A percentile compares a stretch with the other conserved stretches of the same genome.
phyloP scores from a whole-genome alignment of 2,888 invertebrate species.

The Leptinotarsa tumamoca region DNA sequence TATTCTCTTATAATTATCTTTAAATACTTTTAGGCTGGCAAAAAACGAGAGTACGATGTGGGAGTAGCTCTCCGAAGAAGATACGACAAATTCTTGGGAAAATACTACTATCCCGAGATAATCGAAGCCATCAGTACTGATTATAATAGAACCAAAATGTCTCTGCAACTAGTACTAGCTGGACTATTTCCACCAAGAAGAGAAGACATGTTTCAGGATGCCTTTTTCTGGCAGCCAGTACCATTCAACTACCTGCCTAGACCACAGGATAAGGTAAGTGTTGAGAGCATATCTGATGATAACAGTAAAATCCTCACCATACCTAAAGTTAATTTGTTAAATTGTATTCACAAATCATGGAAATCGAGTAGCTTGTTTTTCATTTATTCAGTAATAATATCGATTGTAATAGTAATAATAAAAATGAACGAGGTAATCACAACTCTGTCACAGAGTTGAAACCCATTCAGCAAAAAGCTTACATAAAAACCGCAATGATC shows the following conservation, averaged over 20 bases:
- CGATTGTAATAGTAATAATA: too few species aligned
- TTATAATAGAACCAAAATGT: constrained; percentile 79
- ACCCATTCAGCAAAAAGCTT: too few species aligned
- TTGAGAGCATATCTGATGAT: neutral
- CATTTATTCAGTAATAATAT: too few species aligned
- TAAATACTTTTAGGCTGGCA: constrained; percentile 54
- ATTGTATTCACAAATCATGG: too few species aligned
- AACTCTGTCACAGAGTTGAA: too few species aligned
- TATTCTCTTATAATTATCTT: too few species aligned
- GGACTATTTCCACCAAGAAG: constrained; percentile 75
- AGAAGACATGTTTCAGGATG: constrained; percentile 70
- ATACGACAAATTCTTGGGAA: constrained; percentile 73
- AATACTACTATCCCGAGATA: constrained; percentile 69
- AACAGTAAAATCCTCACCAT: too few species aligned
- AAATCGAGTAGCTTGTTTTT: too few species aligned
- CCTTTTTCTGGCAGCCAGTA: constrained; percentile 79
- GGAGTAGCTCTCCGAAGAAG: constrained; percentile 73
- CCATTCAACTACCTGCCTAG: constrained; percentile 75
- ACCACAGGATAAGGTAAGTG: constrained; percentile 48
- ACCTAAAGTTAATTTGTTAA: too few species aligned
- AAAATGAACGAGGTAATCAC: too few species aligned
- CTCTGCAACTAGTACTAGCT: constrained; percentile 75
- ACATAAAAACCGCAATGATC: too few species aligned
- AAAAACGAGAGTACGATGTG: constrained; percentile 67
- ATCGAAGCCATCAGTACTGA: constrained; percentile 77